Base-by-base conservation (phyloP, 2,888 invertebrate species). In the Plutella xylostella region DNA sequence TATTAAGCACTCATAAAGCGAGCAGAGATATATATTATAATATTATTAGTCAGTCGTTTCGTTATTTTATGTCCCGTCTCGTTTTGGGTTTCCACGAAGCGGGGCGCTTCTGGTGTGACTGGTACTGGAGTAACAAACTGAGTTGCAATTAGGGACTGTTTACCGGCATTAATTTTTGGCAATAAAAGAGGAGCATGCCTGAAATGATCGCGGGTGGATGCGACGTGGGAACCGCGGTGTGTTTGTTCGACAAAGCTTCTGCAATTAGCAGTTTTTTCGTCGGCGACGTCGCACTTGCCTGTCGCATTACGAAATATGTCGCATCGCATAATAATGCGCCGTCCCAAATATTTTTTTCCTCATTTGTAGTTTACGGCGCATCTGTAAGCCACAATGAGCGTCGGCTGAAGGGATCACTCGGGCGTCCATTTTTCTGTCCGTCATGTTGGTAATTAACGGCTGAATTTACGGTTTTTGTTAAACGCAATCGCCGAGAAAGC, bases 161-260 rank as follows among this genome's bases (percentile, higher is more conserved):
- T 80, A 74, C 76, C 61, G 79, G 69, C 82, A 80, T 82, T 83
- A 80, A 83, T 83, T 83, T 83, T 83, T 80, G 83, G 82, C 80
- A 83, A 83, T 83, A 83, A 83, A 82, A 79, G 77, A 73, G 64
- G 73, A 70, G 80, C 77, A 67, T 64, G 74, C 72, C 56, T 55
- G 72, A 68, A 75, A 82, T 82, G 79, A 71, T 69, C 71, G 76
- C 63, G 68, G 68, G 65, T 54, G 58, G 75, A 71, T 68, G 76
- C 65, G 65, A 67, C 82, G 80, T 83, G 83, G 79, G 83, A 83
- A 82, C 61, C 63, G 82, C 82, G 82, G 82, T 51, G 54, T 68
- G 77, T 39, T 82, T 80, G 79, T 76, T 58, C 63, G 56, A 68
- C 78, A 78, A 79, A 79, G 82, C 78, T 75, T 61, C 71, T 64